Evolutionary conservation across 2,113 vertebrate genomes (phyloP), one percentile per base, ranked within the genome.

Genomic region (Dascyllus trimaculatus): DNA sequence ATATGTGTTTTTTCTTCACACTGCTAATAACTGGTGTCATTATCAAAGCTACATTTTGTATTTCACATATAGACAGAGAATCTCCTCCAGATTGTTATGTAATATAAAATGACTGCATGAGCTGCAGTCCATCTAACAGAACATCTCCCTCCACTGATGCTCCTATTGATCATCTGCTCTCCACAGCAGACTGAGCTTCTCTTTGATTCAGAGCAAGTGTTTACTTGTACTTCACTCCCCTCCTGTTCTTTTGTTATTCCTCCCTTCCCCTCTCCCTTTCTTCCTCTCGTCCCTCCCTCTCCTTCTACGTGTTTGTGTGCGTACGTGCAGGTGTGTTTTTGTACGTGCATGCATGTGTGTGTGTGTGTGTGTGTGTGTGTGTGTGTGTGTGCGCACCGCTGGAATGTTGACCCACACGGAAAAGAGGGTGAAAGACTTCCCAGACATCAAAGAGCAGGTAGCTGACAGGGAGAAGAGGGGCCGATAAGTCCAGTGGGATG

Each of bases 391-490:
- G 40, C 15, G 81, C 69, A 75, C 59, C 64, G 63, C 69, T 86
- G 91, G 91, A 94, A 93, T 94, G 92, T 91, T 88, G 88, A 93
- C 89, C 90, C 80, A 82, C 85, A 75, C 75, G 29, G 73, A 85
- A 84, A n/a, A 90, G 70, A 88, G 82, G 84, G 91, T 90, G 90
- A 92, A 89, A 93, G 92, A 89, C 88, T 91, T 92, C 77, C 85
- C 85, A 90, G 89, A 93, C 94, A 88, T 94, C 94, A 94, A 94
- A 94, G 91, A 22, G 54, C 83, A 93, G 91, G 91, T 93, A 93
- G 88, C 87, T 93, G 93, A 93, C 91, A 93, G 77, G 76, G 71
- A 82, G 82, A 82, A 91, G 88, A 90, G 89, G 85, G 89, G 84
- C 80, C 53, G 68, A 89, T 92, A 92, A 90, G 91, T 90, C 91